A percentile compares a stretch with the other conserved stretches of the same genome.
These are phyloP conservation scores for Hermodice carunculata DNA, from an alignment of 2,888 invertebrate genomes.

Conservation along the genomic window DNA sequence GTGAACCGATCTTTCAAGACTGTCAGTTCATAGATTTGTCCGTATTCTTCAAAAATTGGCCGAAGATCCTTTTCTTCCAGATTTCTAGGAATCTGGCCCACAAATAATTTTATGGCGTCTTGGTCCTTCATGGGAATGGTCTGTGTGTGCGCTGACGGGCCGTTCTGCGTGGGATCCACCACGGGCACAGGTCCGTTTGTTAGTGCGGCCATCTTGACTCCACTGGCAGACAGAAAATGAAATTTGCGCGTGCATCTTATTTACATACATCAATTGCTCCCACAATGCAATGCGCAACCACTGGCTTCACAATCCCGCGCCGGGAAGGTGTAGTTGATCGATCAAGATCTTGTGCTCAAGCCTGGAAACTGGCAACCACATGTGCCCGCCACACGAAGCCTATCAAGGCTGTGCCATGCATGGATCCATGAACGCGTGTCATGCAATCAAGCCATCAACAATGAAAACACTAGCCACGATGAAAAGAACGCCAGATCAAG, in stretches of 20 bases:
- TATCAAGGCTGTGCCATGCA: no score
- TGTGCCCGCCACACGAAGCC: no score
- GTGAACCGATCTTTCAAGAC: conserved; percentile 95
- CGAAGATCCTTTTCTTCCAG: conserved; percentile 88
- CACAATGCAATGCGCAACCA: no score
- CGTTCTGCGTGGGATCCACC: conserved; percentile 11
- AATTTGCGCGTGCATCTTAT: conserved; percentile 28
- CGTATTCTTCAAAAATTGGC: conserved; percentile 93
- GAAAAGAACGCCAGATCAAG: no score
- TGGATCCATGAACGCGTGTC: no score
- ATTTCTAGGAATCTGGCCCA: conserved; percentile 93
- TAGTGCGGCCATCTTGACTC: conserved; percentile 21
- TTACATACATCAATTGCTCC: conserved; percentile 23
- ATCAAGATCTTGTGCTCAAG: no score
- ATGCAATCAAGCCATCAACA: no score
- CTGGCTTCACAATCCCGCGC: no score
- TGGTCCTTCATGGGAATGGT: conserved; percentile 71
- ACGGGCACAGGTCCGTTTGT: conserved; percentile 18
- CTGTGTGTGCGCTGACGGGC: conserved; percentile 18
- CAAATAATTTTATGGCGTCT: conserved; percentile 85
- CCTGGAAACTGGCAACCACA: no score
- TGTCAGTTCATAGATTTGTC: conserved; percentile 93
- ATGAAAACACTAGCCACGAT: no score
- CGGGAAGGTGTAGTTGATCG: no score
- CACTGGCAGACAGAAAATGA: conserved; percentile 25